Evolutionary conservation across 2,888 invertebrate genomes (phyloP).

Genomic region (Epistrophe grossulariae): DNA sequence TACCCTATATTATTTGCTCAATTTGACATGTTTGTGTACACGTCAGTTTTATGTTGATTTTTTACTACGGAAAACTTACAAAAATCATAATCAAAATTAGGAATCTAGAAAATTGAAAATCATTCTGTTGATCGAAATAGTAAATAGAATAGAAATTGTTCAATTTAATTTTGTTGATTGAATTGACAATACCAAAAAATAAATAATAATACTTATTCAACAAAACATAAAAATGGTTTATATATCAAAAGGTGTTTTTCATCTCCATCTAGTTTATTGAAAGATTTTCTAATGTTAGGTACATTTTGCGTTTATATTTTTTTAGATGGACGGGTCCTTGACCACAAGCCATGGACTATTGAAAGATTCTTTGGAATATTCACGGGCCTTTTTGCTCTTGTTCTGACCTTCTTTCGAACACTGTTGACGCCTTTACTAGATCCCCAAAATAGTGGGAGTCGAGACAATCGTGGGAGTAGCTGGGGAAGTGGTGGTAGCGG

Average conservation of each 20-base stretch:
- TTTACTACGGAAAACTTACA: not conserved
- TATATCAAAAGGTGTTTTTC: slow-evolving; percentile 49
- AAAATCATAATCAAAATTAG: too few relatives aligned
- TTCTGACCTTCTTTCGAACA: slow-evolving; percentile 60
- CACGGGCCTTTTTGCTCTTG: slow-evolving; percentile 52
- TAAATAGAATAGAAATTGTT: not conserved
- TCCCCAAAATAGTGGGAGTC: slow-evolving; percentile 33
- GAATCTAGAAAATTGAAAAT: not conserved
- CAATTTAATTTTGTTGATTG: too few relatives aligned
- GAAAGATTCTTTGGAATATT: slow-evolving; percentile 61
- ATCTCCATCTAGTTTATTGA: not conserved
- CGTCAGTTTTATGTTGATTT: slow-evolving; percentile 34
- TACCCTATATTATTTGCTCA: too few relatives aligned
- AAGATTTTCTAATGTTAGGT: not conserved
- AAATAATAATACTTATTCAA: not conserved
- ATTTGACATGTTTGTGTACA: too few relatives aligned
- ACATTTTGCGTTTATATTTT: not conserved
- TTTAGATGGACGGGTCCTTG: slow-evolving; percentile 55
- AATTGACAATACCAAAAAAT: not conserved
- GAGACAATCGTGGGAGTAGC: slow-evolving; percentile 33
- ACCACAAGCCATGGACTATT: slow-evolving; percentile 52
- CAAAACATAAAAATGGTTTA: slow-evolving; percentile 46
- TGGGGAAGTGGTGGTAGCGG: slow-evolving; percentile 35
- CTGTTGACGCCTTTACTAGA: slow-evolving; percentile 52
- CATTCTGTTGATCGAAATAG: not conserved